These are phyloP conservation scores for Amniataba percoides DNA, from an alignment of 2,797 vertebrate species.

Conservation along the genomic window DNA sequence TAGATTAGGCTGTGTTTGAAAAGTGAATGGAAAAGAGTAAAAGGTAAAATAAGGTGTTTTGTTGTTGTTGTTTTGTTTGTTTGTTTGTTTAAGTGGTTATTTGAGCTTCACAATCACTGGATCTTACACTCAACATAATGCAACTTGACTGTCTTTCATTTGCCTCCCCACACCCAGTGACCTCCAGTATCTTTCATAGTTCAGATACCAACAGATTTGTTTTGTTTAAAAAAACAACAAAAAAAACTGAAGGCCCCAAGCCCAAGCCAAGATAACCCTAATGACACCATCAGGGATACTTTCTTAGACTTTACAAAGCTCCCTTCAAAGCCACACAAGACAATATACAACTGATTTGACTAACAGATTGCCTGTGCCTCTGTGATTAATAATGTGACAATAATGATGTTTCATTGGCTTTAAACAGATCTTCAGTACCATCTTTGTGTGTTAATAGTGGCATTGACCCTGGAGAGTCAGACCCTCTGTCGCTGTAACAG, in stretches of 20 bases:
- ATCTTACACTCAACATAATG: background rate
- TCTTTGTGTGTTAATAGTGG: background rate
- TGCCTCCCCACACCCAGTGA: background rate
- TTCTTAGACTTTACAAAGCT: background rate
- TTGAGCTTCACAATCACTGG: background rate
- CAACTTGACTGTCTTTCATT: background rate
- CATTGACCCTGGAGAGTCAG: slow-evolving; percentile 4
- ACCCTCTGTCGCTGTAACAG: background rate
- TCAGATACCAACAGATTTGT: background rate
- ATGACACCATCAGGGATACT: background rate
- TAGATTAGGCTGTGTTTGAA: background rate
- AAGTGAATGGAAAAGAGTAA: too few relatives aligned
- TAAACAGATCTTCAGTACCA: slow-evolving; percentile 5
- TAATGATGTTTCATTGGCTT: slow-evolving; percentile 1
- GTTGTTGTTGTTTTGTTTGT: too few relatives aligned
- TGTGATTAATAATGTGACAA: background rate
- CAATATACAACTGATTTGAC: background rate
- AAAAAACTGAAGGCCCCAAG: background rate
- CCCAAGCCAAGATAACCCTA: background rate
- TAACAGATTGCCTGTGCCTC: background rate
- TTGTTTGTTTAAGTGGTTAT: too few relatives aligned
- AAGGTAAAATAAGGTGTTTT: too few relatives aligned
- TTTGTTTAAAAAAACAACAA: too few relatives aligned
- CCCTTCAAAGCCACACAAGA: background rate
- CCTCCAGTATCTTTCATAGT: background rate